Evolutionary conservation across 2,888 invertebrate species (phyloP).

Genomic region (Trichopria drosophilae): DNA sequence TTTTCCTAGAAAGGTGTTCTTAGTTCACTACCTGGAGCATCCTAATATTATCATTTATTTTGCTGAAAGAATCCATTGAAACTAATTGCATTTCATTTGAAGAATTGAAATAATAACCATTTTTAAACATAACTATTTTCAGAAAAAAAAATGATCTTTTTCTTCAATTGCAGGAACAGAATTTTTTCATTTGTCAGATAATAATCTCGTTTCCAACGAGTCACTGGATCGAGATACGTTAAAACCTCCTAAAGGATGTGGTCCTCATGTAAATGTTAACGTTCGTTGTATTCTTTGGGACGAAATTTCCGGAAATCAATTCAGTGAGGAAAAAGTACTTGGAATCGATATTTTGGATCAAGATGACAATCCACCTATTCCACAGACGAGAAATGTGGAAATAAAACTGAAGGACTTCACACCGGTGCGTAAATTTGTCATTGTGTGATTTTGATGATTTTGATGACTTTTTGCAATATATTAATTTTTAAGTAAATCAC

Average conservation of each 20-base stretch:
- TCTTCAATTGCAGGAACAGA: conserved; percentile 49
- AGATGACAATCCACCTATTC: conserved; percentile 59
- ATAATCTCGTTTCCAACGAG: conserved; percentile 55
- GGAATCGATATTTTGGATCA: conserved; percentile 62
- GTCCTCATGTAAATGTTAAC: conserved; percentile 50
- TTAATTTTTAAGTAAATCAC: not conserved
- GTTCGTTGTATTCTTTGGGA: conserved; percentile 59
- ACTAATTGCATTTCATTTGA: too few relatives aligned
- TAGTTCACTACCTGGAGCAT: too few relatives aligned
- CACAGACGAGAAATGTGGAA: conserved; percentile 51
- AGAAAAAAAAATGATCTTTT: too few relatives aligned
- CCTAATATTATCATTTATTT: too few relatives aligned
- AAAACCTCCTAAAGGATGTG: conserved; percentile 51
- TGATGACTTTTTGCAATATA: not conserved
- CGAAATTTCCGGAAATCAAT: conserved; percentile 50
- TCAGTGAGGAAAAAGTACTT: conserved; percentile 50
- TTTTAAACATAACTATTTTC: too few relatives aligned
- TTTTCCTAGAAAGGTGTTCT: too few relatives aligned
- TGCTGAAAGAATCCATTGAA: too few relatives aligned
- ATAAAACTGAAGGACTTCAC: conserved; percentile 51
- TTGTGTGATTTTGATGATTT: not conserved
- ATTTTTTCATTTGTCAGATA: conserved; percentile 56
- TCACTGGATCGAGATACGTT: conserved; percentile 59
- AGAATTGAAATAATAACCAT: not conserved
- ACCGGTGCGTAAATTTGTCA: conserved; percentile 39